A percentile compares a stretch with the other conserved stretches of the same genome.
These are phyloP conservation scores for Acanthochromis polyacanthus DNA, from an alignment of 2,113 vertebrate species.

Conservation along the genomic window DNA sequence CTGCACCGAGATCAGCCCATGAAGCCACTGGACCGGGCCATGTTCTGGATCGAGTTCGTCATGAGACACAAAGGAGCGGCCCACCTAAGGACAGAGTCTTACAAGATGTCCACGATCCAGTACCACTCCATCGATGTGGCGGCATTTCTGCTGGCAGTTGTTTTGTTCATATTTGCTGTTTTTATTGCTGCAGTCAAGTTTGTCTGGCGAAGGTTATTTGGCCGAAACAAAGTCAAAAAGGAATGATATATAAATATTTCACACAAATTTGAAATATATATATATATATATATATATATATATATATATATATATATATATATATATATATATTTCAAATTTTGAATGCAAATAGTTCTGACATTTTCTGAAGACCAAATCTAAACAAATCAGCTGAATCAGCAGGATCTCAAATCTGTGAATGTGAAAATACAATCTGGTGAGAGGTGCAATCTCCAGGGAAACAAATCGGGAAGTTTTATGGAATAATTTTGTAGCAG, in stretches of 20 bases:
- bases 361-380: no score
- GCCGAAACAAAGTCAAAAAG: conserved; percentile 56
- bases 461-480: no score
- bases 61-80: conserved; percentile 77
- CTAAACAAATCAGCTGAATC: no score
- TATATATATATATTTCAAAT: neutral
- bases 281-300: no score
- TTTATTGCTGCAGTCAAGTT: conserved; percentile 13
- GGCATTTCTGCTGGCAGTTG: conserved; percentile 45
- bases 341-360: no score
- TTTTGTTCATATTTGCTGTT: neutral
- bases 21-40: conserved; percentile 69
- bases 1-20: conserved; percentile 74
- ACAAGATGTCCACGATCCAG: conserved; percentile 71
- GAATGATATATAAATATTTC: conserved; percentile 63
- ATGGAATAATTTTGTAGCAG: no score
- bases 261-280: no score
- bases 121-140: conserved; percentile 68
- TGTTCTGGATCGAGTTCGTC: conserved; percentile 81
- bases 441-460: no score
- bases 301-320: no score
- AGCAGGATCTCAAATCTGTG: no score
- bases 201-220: conserved; percentile 52
- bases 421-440: no score
- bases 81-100: conserved; percentile 72